Base-by-base conservation (phyloP, 2,113 vertebrate genomes). In the Odontophorus gujanensis region DNA sequence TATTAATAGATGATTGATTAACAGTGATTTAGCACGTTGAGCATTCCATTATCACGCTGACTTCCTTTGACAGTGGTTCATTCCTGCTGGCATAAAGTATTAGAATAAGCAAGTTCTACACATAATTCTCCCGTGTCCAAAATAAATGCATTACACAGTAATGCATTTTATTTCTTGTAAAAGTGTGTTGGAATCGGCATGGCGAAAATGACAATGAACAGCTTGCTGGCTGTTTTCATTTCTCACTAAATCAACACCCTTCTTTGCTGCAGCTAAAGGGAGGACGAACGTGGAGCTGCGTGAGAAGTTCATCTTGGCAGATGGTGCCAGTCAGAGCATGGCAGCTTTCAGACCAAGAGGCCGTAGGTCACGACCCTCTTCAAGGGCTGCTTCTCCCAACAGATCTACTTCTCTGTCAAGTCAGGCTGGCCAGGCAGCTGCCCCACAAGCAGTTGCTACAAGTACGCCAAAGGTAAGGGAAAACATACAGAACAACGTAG, bases 251-350 rank as follows among this genome's bases (percentile, higher is more conserved):
- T 26, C 42, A 32, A 48, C 69, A 14, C 57, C 63, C 89, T 85
- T 92, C 22, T 85, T 47, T 94, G 18, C 94, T 96, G 57, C 89
- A 99, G 99, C 99, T 62, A 99, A 99, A 97, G 99, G 99, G 85
- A 98, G 99, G 89, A 99, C 99, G 22, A 99, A 99, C 7, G 79
- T 99, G 97, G 99, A 99, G 93, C 98, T 99, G 47, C 98, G 99
- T 5, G 99, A 99, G 91, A 99, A 99, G 97, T 99, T 99, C 97
- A 99, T 99, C 87, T 95, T 99, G 90, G 99, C 99, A 6, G 99
- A 99, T 20, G 99, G 99, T 51, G 98, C 98, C 95, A 99, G 98
- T 68, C 99, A 99, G 95, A 98, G 98, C 92, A 99, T 99, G 98
- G 98, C 99, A 32, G 99, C 99, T 83, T 99, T 99, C 98, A 98